Conservation (phyloP, 1,140 invertebrate genomes). For the Lethrus apterus region DNA sequence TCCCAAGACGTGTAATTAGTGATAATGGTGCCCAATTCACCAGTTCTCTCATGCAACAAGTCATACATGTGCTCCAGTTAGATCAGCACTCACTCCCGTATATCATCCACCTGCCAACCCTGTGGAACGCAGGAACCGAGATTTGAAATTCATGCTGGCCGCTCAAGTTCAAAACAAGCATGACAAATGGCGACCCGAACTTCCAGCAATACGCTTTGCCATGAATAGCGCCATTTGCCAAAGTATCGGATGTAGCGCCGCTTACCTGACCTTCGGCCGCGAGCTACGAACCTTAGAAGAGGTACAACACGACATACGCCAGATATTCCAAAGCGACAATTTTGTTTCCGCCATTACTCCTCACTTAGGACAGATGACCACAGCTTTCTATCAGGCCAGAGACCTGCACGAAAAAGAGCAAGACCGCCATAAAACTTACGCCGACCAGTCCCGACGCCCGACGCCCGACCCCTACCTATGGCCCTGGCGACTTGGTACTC, state of each 20-base stretch:
- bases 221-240: too few relatives aligned
- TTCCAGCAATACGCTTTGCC: too few relatives aligned
- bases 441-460: constrained; percentile 17
- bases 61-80: not conserved
- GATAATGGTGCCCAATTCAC: not conserved
- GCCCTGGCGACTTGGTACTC: constrained; percentile 28
- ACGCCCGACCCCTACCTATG: constrained; percentile 17
- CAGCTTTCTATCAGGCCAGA: not conserved
- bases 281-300: too few relatives aligned
- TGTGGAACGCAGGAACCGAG: too few relatives aligned
- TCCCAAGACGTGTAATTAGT: not conserved
- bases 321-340: not conserved
- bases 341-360: not conserved
- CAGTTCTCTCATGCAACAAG: not conserved
- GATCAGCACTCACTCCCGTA: not conserved
- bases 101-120: not conserved
- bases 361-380: not conserved
- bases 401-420: not conserved
- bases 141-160: too few relatives aligned
- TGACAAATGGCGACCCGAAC: too few relatives aligned
- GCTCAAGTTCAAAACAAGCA: too few relatives aligned
- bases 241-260: not conserved
- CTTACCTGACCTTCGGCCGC: too few relatives aligned
- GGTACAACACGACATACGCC: too few relatives aligned
- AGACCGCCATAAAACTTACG: not conserved